These are phyloP conservation scores for Saccostrea glomerata DNA, from an alignment of 1,140 invertebrate genomes.

Conservation along the genomic window DNA sequence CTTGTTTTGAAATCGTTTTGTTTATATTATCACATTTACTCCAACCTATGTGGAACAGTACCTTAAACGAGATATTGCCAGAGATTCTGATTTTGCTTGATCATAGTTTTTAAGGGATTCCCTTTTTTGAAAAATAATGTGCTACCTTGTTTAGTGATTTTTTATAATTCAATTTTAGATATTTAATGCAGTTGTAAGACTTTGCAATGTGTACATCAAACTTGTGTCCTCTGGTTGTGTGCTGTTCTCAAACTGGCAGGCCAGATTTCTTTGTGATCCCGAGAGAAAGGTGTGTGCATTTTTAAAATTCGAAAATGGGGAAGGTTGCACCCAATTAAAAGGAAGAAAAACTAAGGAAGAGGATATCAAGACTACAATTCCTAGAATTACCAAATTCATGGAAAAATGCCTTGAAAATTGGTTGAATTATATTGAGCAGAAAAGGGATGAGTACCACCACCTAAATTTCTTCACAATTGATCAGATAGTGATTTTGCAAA, in stretches of 20 bases:
- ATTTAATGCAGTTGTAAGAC: conserved; percentile 67
- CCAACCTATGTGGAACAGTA: too few relatives aligned
- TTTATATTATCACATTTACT: too few relatives aligned
- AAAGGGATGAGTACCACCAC: conserved; percentile 62
- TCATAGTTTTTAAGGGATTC: too few relatives aligned
- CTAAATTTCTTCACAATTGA: conserved; percentile 72
- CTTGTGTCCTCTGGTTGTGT: conserved; percentile 67
- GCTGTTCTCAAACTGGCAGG: conserved; percentile 69
- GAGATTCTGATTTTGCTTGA: too few relatives aligned
- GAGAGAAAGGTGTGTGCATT: conserved; percentile 52
- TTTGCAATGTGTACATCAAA: conserved; percentile 68
- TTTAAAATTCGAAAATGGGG: conserved; percentile 62
- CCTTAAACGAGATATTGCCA: too few relatives aligned
- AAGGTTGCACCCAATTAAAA: conserved; percentile 45
- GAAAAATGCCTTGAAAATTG: conserved; percentile 68
- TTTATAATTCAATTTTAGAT: conserved; percentile 58
- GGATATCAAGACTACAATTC: conserved; percentile 58
- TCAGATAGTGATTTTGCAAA: conserved; percentile 70
- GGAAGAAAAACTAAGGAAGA: conserved; percentile 51
- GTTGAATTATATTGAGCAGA: conserved; percentile 63
- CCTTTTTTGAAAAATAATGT: too few relatives aligned
- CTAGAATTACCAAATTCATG: conserved; percentile 65
- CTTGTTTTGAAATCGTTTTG: too few relatives aligned
- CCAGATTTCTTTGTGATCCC: conserved; percentile 64
- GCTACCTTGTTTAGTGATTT: too few relatives aligned